Conservation (phyloP, 2,797 vertebrate species). For the Enteromius thamalakanensis region DNA sequence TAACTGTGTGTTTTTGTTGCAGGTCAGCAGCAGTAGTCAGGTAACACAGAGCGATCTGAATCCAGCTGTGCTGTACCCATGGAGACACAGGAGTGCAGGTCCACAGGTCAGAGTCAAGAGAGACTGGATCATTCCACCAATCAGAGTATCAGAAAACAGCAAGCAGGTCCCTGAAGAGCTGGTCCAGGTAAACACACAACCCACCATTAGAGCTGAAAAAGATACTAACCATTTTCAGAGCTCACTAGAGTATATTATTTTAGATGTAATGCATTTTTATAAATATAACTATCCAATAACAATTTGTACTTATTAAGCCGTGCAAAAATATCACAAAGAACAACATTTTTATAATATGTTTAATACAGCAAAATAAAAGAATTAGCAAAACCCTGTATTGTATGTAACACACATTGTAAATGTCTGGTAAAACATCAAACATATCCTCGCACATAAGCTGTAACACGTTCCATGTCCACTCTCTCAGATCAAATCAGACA, state of each 20-base stretch:
- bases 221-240: background rate
- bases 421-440: background rate
- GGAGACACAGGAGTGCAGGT: constrained; percentile 66
- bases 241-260: background rate
- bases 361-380: background rate
- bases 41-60: constrained; percentile 43
- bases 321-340: background rate
- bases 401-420: background rate
- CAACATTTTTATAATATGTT: background rate
- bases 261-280: background rate
- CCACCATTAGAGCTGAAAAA: background rate
- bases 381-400: background rate
- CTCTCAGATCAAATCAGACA: constrained; percentile 94
- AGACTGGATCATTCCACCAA: constrained; percentile 97
- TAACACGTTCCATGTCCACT: background rate
- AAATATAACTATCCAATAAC: background rate
- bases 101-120: constrained; percentile 79
- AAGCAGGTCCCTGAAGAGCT: constrained; percentile 88
- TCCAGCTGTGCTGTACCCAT: constrained; percentile 70
- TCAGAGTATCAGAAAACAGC: constrained; percentile 92
- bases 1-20: background rate
- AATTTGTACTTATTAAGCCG: background rate
- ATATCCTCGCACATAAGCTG: background rate
- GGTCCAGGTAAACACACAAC: constrained; percentile 84
- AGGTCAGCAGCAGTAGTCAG: constrained; percentile 53